A percentile compares a stretch with the other conserved stretches of the same genome.
phyloP scores from a whole-genome alignment of 2,113 vertebrate genomes.

The Limnothrissa miodon region DNA sequence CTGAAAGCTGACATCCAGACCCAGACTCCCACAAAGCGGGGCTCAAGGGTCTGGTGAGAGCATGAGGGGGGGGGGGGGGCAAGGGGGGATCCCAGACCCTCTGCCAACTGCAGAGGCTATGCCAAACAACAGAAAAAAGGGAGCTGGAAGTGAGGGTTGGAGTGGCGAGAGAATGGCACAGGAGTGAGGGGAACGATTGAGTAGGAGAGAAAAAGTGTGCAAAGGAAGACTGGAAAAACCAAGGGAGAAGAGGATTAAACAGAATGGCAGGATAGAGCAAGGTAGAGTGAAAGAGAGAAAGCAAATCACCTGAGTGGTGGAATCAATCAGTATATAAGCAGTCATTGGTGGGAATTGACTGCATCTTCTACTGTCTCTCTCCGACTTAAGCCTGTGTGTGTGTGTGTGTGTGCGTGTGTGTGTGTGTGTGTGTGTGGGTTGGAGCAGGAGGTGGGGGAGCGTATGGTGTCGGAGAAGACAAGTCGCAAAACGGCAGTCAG shows the following conservation, averaged over 20 bases:
- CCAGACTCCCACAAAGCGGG: neutral
- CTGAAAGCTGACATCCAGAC: conserved; percentile 12
- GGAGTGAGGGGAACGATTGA: neutral
- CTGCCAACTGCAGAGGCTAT: neutral
- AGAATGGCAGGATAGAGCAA: neutral
- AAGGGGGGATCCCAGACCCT: neutral
- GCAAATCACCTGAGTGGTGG: neutral
- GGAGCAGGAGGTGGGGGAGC: no score
- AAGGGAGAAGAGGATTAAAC: neutral
- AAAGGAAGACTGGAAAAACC: neutral
- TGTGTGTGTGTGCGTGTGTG: no score
- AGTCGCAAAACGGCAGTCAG: conserved; percentile 42
- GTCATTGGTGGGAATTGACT: conserved; percentile 15
- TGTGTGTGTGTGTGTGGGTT: no score
- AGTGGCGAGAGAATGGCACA: neutral
- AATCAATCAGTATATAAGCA: no score
- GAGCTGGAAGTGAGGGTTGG: neutral
- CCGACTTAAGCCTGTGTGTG: conserved; percentile 19
- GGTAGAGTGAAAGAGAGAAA: neutral
- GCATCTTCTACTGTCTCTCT: conserved; percentile 26
- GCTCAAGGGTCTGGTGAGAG: conserved; percentile 21
- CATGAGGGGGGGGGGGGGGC: conserved; percentile 21
- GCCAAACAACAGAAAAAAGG: neutral
- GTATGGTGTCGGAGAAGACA: conserved; percentile 44
- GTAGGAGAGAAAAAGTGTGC: neutral